phyloP scores from a whole-genome alignment of 2,113 vertebrate species.

The Ceyx melanurus region DNA sequence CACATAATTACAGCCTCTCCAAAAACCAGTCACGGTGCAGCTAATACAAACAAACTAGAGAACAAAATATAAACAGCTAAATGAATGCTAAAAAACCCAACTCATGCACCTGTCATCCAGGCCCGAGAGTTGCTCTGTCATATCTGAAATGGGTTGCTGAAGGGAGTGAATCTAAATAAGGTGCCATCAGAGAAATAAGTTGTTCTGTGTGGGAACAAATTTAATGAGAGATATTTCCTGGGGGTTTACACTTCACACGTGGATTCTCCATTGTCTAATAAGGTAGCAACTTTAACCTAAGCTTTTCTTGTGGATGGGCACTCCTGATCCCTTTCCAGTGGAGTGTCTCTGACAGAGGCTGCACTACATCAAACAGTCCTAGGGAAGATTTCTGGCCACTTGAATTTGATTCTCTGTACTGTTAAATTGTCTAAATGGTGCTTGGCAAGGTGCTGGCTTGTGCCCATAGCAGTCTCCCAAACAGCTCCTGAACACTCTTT shows the following conservation, averaged over 20 bases:
- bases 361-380: neutral
- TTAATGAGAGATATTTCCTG: constrained; percentile 1
- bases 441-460: neutral
- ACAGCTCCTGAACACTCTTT: neutral
- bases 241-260: neutral
- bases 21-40: neutral
- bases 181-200: constrained; percentile 13
- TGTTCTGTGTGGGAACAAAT: neutral
- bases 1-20: neutral
- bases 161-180: constrained; percentile 40
- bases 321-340: neutral
- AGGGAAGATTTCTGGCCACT: neutral
- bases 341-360: neutral
- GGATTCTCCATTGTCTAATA: neutral
- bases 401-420: neutral
- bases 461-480: neutral
- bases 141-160: constrained; percentile 19
- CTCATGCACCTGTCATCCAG: neutral
- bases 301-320: neutral
- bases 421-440: neutral
- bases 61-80: constrained; percentile 27
- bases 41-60: constrained; percentile 1
- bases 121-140: neutral
- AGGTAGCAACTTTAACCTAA: neutral
- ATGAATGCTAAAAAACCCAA: neutral